phyloP scores from a whole-genome alignment of 2,113 vertebrate species.

The Hypocryptadius cinnamomeus region DNA sequence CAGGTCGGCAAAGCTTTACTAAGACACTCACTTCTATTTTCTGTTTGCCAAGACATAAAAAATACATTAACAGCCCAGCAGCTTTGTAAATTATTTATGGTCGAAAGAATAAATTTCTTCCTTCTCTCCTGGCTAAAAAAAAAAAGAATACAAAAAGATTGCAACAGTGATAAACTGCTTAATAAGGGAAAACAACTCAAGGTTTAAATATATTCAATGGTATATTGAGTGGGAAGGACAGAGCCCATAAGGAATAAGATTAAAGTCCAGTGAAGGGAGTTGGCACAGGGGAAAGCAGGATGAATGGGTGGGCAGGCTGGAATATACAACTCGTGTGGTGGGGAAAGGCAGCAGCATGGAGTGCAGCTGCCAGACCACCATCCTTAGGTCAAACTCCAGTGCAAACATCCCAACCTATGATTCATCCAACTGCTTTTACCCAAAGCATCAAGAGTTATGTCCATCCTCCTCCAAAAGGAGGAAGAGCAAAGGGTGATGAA shows the following conservation, averaged over 20 bases:
- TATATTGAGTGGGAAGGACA: background rate
- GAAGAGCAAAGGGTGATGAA: background rate
- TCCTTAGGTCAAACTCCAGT: background rate
- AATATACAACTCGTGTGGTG: background rate
- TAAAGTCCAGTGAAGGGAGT: background rate
- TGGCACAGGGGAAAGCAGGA: background rate
- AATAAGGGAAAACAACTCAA: conserved; percentile 40
- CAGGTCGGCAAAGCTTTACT: background rate
- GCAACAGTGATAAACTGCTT: conserved; percentile 27
- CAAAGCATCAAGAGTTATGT: background rate
- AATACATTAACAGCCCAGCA: conserved; percentile 49
- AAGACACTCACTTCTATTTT: conserved; percentile 40
- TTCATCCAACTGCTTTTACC: background rate
- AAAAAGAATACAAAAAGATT: background rate
- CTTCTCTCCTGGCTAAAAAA: background rate
- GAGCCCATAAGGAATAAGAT: background rate
- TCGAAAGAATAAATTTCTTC: conserved; percentile 37
- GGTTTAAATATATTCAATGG: conserved; percentile 16
- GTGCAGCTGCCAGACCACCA: background rate
- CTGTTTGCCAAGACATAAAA: conserved; percentile 58
- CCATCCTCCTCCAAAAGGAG: background rate
- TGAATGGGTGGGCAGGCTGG: background rate
- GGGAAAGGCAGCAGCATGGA: rapidly evolving
- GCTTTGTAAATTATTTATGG: conserved; percentile 57
- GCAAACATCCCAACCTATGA: background rate